Base-by-base conservation (phyloP, 2,113 vertebrate genomes). In the Rhombomys opimus region DNA sequence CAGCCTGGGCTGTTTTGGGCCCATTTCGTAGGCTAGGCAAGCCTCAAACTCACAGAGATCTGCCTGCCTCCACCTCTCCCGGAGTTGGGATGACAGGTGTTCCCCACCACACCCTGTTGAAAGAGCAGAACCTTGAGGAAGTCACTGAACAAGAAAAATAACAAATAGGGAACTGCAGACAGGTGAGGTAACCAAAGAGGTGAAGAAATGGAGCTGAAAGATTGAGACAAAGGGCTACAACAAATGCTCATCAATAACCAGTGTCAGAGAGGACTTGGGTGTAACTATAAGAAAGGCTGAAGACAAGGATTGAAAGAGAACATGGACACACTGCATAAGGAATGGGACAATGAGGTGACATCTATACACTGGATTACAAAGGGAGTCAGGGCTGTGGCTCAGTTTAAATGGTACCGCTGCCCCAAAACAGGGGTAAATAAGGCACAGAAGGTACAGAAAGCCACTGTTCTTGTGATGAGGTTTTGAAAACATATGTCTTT, bases 151-250 rank as follows among this genome's bases (percentile, higher is more conserved):
- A 89, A 82, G 54, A 78, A 52, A 91, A 70, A n/a, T 6, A 50
- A 65, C 32, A 94, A 87, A 41, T 54, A 18, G n/a, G 72, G 91
- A 90, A 46, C 35, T 85, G 11, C 18, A 94, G 52, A n/a, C 68
- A 95, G 93, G 46, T 23, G n/a, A 77, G 65, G 91, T n/a, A 72
- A 70, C 70, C 81, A 35, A 91, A 91, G 82, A 86, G 72, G n/a
- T 89, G 11, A 91, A 50, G 27, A 38, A 38, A 65, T 35, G 61
- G 9, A 89, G 13, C 68, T 59, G 35, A 52, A 89, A 63, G 78
- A 18, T 7, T 35, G 86, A 81, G n/a, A 88, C 7, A 38, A 38
- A 95, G 5, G 52, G n/a, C 38, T 50, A 18, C 81, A 73, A 70
- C 13, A 38, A 93, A 52, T 70, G 25, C 8, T 96, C 41, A 65